Evolutionary conservation across 2,113 vertebrate species (phyloP).

Genomic region (Notarius quadriscutis): DNA sequence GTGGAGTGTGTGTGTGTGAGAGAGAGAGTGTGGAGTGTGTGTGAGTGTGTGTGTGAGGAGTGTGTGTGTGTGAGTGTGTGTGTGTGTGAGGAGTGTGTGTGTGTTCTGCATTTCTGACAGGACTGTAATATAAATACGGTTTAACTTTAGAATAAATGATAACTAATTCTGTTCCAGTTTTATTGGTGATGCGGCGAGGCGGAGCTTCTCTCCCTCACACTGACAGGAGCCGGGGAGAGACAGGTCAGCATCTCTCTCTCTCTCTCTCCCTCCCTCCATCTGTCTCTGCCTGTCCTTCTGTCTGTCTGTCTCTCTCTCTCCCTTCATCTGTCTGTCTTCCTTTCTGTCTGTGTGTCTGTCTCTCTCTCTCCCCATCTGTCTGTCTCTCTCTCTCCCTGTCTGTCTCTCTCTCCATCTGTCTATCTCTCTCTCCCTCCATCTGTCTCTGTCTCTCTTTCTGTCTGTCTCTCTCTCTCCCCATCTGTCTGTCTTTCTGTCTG

Average conservation of each 20-base stretch:
- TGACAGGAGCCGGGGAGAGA: constrained; percentile 57
- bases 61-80: neutral
- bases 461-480: neutral
- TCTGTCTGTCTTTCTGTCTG: neutral
- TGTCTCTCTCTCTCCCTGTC: neutral
- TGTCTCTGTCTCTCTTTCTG: neutral
- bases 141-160: neutral
- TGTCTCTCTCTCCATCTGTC: neutral
- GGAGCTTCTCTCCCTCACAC: constrained; percentile 14
- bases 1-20: too few species aligned
- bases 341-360: neutral
- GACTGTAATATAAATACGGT: neutral
- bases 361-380: neutral
- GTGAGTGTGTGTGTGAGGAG: neutral
- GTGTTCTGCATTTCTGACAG: neutral
- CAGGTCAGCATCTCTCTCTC: constrained; percentile 57
- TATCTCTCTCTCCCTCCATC: too few species aligned
- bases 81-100: too few species aligned
- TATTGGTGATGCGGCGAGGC: constrained; percentile 27
- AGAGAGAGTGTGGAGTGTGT: too few species aligned
- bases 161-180: neutral
- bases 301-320: neutral
- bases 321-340: neutral
- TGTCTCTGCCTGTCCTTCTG: neutral
- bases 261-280: constrained; percentile 3